Conservation (phyloP, 2,797 vertebrate genomes). For the Thaleichthys pacificus region DNA sequence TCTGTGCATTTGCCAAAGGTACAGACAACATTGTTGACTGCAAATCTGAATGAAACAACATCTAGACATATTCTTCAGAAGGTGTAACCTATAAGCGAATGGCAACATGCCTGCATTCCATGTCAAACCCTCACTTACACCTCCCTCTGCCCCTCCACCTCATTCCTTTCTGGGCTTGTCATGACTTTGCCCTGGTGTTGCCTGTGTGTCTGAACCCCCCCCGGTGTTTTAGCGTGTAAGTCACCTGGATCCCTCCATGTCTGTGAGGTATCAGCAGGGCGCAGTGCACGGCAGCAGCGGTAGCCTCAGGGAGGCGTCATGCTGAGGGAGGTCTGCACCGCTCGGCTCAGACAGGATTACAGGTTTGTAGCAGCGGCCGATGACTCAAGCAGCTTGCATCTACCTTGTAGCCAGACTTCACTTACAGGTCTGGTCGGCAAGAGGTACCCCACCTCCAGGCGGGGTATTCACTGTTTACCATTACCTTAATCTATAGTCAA, state of each 20-base stretch:
- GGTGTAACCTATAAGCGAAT: too few relatives aligned
- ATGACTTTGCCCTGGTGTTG: background rate
- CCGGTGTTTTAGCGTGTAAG: conserved; percentile 52
- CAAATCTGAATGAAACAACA: conserved; percentile 48
- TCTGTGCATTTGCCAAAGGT: too few relatives aligned
- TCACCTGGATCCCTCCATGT: conserved; percentile 63
- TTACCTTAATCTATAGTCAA: too few relatives aligned
- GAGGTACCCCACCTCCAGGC: background rate
- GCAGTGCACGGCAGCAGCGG: conserved; percentile 48
- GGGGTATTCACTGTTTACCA: background rate
- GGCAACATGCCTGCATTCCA: too few relatives aligned
- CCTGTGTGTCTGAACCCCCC: conserved; percentile 3
- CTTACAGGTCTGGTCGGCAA: conserved; percentile 21
- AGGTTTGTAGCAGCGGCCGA: conserved; percentile 65
- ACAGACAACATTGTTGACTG: conserved; percentile 42
- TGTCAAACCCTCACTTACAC: background rate
- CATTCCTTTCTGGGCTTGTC: background rate
- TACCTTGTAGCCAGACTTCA: conserved; percentile 40
- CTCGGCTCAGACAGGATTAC: conserved; percentile 70
- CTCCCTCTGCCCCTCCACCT: background rate
- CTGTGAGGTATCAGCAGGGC: conserved; percentile 54
- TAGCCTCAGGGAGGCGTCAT: conserved; percentile 47
- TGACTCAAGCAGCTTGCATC: conserved; percentile 67
- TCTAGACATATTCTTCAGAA: conserved; percentile 7
- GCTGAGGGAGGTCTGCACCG: conserved; percentile 18